Evolutionary conservation across 2,888 invertebrate species (phyloP).

Genomic region (Conchocele bisecta): DNA sequence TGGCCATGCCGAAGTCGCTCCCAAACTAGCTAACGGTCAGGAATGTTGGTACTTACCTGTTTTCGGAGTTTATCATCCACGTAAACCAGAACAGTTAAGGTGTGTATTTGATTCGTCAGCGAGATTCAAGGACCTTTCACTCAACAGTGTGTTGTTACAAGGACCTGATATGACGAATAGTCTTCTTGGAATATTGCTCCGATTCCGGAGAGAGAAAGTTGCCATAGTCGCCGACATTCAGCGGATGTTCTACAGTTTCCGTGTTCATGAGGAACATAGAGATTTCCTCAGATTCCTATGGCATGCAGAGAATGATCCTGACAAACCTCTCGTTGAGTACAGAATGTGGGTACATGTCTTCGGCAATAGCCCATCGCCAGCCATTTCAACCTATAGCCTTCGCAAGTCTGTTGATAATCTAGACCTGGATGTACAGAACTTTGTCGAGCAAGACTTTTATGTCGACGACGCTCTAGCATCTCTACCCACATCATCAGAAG

Average conservation of each 20-base stretch:
- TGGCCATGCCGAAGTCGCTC: conserved; percentile 46
- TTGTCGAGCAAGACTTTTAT: conserved; percentile 53
- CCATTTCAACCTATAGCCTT: conserved; percentile 46
- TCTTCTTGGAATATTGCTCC: conserved; percentile 40
- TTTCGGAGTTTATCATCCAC: conserved; percentile 19
- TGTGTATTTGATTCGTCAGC: conserved; percentile 49
- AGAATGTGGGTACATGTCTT: conserved; percentile 47
- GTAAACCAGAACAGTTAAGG: conserved; percentile 30
- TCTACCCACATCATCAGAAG: conserved; percentile 17
- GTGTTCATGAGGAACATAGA: conserved; percentile 35
- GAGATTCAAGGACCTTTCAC: conserved; percentile 9
- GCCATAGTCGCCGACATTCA: conserved; percentile 44
- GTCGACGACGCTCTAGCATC: conserved; percentile 60
- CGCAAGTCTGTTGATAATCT: conserved; percentile 27
- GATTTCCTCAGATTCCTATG: conserved; percentile 49
- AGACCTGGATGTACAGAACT: conserved; percentile 13
- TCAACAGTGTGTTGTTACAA: conserved; percentile 18
- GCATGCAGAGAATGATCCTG: conserved; percentile 39
- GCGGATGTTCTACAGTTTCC: conserved; percentile 54
- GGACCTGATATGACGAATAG: conserved; percentile 51
- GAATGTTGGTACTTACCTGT: conserved; percentile 50
- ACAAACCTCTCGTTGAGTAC: conserved; percentile 34
- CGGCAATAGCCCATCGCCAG: conserved; percentile 47
- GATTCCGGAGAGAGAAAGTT: conserved; percentile 34
- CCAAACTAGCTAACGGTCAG: conserved; percentile 14